Conservation (phyloP, 2,888 invertebrate species). For the Yponomeuta cagnagella region DNA sequence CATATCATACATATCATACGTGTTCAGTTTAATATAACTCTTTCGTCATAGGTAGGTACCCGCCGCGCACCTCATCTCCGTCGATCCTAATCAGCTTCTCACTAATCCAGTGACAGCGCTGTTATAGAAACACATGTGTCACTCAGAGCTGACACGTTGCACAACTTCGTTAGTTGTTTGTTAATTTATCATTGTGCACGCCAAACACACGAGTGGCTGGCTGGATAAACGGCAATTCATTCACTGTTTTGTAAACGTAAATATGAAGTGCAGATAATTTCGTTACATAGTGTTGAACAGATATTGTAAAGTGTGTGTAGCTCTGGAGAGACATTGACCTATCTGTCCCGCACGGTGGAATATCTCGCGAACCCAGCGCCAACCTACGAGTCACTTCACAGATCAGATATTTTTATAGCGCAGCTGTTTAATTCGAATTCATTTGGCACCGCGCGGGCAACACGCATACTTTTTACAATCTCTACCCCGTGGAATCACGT, state of each 20-base stretch:
- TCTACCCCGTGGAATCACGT: conserved; percentile 6
- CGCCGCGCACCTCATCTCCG: conserved; percentile 29
- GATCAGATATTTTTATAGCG: conserved; percentile 53
- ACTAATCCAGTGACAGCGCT: conserved; percentile 8
- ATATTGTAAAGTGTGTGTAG: not conserved
- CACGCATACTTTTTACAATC: conserved; percentile 9
- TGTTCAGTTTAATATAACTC: conserved; percentile 62
- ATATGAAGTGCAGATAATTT: no score
- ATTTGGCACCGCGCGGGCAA: conserved; percentile 36
- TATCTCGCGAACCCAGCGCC: not conserved
- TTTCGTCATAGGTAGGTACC: conserved; percentile 40
- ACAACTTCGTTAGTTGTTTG: not conserved
- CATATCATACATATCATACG: conserved; percentile 65
- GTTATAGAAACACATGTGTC: not conserved
- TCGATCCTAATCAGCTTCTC: not conserved
- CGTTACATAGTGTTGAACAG: not conserved
- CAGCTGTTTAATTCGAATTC: conserved; percentile 55
- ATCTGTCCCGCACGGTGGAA: conserved; percentile 31
- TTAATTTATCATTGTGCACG: not conserved
- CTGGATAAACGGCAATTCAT: not conserved
- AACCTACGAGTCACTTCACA: not conserved
- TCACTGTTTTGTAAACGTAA: no score
- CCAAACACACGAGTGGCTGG: not conserved
- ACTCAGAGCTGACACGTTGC: not conserved
- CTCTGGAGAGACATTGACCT: conserved; percentile 65